Conservation (phyloP, 2,888 invertebrate species). For the Drosophila yooni region DNA sequence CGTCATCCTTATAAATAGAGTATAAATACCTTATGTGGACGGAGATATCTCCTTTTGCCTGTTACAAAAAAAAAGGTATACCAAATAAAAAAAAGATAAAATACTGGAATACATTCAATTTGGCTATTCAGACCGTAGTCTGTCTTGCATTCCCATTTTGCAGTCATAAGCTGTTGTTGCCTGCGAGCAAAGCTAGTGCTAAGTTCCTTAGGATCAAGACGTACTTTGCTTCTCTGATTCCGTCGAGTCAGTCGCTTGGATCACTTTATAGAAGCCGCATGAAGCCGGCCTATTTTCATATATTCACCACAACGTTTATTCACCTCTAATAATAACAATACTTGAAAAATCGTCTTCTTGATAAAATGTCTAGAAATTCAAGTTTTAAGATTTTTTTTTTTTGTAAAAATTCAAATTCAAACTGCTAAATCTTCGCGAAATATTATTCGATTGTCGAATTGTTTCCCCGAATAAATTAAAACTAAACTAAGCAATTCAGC, state of each 20-base stretch:
- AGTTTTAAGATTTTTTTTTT: neutral
- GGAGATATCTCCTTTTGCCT: neutral
- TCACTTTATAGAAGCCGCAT: neutral
- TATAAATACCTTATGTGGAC: neutral
- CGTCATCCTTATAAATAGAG: neutral
- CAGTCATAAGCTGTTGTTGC: too few relatives aligned
- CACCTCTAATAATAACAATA: neutral
- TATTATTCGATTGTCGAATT: neutral
- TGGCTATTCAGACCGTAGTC: too few relatives aligned
- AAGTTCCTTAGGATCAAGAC: too few relatives aligned
- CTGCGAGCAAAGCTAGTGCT: too few relatives aligned
- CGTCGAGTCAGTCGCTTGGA: neutral
- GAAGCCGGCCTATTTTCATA: neutral
- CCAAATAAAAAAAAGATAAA: neutral
- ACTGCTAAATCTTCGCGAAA: neutral
- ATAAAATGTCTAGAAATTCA: neutral
- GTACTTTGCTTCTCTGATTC: too few relatives aligned
- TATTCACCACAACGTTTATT: neutral
- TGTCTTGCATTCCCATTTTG: too few relatives aligned
- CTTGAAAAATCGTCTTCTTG: neutral
- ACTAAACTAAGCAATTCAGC: neutral
- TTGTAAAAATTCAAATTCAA: neutral
- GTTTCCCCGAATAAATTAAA: neutral
- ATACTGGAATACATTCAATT: neutral
- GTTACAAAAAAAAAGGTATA: neutral